Base-by-base conservation (phyloP, 2,888 invertebrate genomes). In the Balanococcus diminutus region DNA sequence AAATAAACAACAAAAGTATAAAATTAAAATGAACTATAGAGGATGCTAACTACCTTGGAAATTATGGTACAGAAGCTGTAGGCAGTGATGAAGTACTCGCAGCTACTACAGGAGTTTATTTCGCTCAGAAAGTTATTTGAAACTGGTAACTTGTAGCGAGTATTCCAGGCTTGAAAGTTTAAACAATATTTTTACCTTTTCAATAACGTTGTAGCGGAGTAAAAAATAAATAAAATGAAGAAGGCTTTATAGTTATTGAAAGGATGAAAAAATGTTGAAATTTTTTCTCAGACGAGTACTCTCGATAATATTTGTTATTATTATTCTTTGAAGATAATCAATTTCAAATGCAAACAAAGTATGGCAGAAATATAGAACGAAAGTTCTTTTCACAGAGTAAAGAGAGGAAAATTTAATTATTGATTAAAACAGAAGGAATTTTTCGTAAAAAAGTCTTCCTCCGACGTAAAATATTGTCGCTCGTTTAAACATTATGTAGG, bases 321-420 rank as follows among this genome's bases (percentile, higher is more conserved):
- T 67, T 67, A 67, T 28, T 67, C 67, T 28, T 28, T 14, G 28
- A 67, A 5, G 67, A 67, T 67, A 28, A 67, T 67, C 67, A 67
- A 67, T 67, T 67, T 67, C 28, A 67, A 67, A 67, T 67, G 67
- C 67, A 67, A 67, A 67, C 67, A 67, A 67, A 16, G 67, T 67
- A 22, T 2, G 25, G 25, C 2, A 19, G 28, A 25, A 67, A 67
- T 28, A 14, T 28, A 6, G 28, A 28, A 67, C 16, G 67, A 67
- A 67, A 61, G 61, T 61, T 67, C 56, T 11, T 11, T 22, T 67
- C 67, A 16, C 67, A 67, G 28, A 28, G 67, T 67, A 67, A 67
- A 67, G 28, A 28, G 28, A 67, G 28, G 4, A 67, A 67, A 67
- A 28, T 67, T 67, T 28, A 67, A 67, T 67, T 67, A 67, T 67